Percentiles rank a stretch among this genome's conserved stretches.
Evolutionary conservation across 2,797 vertebrate genomes (phyloP).

Genomic region (Aulostomus chinensis): DNA sequence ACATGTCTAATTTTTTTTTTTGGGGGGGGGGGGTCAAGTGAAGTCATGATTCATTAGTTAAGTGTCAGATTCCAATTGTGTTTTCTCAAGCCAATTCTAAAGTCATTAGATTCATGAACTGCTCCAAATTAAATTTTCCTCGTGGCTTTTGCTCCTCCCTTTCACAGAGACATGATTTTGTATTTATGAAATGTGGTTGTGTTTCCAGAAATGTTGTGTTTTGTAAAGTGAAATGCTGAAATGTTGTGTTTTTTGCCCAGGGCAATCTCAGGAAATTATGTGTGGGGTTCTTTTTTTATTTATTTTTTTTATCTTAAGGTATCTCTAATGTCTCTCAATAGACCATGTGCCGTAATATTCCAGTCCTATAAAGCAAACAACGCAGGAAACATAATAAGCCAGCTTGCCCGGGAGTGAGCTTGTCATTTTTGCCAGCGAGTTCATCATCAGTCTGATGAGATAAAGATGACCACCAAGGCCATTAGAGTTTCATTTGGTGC

Average conservation of each 20-base stretch:
- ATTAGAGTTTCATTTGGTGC: constrained; percentile 70
- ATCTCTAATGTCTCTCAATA: constrained; percentile 4
- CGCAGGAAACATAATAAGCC: constrained; percentile 22
- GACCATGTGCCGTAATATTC: constrained; percentile 1
- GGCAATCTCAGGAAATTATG: too few relatives aligned
- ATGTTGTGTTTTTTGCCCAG: too few relatives aligned
- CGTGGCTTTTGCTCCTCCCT: too few relatives aligned
- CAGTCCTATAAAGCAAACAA: background rate
- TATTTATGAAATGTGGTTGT: too few relatives aligned
- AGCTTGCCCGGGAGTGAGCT: constrained; percentile 19
- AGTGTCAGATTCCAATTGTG: too few relatives aligned
- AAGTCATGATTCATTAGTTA: too few relatives aligned
- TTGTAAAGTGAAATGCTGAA: too few relatives aligned
- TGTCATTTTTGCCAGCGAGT: constrained; percentile 38
- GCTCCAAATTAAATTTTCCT: too few relatives aligned
- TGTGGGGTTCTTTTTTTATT: background rate
- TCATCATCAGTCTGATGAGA: constrained; percentile 50
- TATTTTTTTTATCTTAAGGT: background rate
- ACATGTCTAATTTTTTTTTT: too few relatives aligned
- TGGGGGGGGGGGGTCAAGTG: too few relatives aligned
- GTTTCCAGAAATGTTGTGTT: too few relatives aligned
- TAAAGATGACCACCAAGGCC: constrained; percentile 67
- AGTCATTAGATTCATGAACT: background rate
- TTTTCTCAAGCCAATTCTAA: background rate
- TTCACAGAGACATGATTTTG: too few relatives aligned